Evolutionary conservation across 2,113 vertebrate genomes (phyloP).

Genomic region (Entelurus aequoreus): DNA sequence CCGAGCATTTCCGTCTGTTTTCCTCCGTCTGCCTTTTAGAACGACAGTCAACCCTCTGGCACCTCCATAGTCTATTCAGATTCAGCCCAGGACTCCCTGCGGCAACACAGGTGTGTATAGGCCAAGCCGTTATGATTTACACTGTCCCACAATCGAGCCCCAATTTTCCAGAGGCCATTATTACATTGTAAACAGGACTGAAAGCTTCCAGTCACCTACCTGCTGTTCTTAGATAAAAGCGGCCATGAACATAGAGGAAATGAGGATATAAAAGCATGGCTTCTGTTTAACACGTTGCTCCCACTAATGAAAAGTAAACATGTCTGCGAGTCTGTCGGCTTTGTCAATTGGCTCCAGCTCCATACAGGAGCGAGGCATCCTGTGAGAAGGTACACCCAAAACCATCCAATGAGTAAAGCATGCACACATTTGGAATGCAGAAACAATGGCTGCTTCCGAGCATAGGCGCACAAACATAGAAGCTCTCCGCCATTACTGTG

Average conservation of each 20-base stretch:
- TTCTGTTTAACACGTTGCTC: slow-evolving; percentile 8
- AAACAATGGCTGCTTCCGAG: slow-evolving; percentile 40
- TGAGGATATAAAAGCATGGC: slow-evolving; percentile 12
- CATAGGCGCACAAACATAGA: slow-evolving; percentile 21
- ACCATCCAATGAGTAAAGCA: slow-evolving; percentile 33
- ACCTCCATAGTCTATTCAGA: slow-evolving; percentile 47
- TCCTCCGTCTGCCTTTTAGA: slow-evolving; percentile 23
- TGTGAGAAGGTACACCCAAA: slow-evolving; percentile 15
- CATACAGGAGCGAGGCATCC: slow-evolving; percentile 51
- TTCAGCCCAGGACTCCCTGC: slow-evolving; percentile 37
- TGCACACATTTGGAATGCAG: slow-evolving; percentile 16
- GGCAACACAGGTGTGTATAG: slow-evolving; percentile 19
- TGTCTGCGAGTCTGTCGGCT: slow-evolving; percentile 12
- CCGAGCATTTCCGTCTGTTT: slow-evolving; percentile 6
- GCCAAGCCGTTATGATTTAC: slow-evolving; percentile 54
- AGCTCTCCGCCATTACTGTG: slow-evolving; percentile 36
- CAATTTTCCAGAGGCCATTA: slow-evolving; percentile 53
- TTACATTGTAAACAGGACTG: slow-evolving; percentile 46
- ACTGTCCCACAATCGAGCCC: slow-evolving; percentile 48
- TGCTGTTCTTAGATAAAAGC: slow-evolving; percentile 60
- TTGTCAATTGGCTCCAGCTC: slow-evolving; percentile 42
- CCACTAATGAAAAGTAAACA: slow-evolving; percentile 49
- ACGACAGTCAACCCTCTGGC: slow-evolving; percentile 33
- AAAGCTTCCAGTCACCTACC: slow-evolving; percentile 55
- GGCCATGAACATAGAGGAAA: slow-evolving; percentile 53